Percentiles rank a stretch among this genome's conserved stretches.
Conservation (phyloP, 37 sponge, comb jelly and placozoan genomes). For the Geodia barretti region DNA sequence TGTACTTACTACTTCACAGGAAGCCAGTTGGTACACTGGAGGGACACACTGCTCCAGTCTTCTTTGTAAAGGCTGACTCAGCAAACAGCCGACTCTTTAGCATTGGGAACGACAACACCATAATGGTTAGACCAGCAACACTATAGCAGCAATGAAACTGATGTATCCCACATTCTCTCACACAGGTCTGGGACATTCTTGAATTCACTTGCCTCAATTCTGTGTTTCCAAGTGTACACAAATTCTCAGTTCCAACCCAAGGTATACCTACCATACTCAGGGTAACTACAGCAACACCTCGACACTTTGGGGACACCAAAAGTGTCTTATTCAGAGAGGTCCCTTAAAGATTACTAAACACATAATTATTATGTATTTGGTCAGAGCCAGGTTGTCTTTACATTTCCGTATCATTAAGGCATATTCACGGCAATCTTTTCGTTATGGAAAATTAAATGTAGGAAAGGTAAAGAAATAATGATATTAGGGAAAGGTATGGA, state of each 20-base stretch:
- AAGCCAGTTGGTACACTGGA: constrained; percentile 70
- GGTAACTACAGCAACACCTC: no score
- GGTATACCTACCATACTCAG: no score
- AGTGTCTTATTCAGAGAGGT: no score
- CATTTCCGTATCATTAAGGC: no score
- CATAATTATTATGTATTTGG: no score
- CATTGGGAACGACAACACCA: constrained; percentile 82
- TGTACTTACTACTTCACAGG: constrained; percentile 28
- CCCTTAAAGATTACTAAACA: no score
- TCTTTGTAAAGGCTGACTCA: constrained; percentile 60
- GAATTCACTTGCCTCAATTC: constrained; percentile 65
- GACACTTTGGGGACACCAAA: no score
- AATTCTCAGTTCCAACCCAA: constrained; percentile 43
- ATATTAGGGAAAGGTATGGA: no score
- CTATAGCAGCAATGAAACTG: not conserved
- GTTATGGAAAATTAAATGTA: no score
- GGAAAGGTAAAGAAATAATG: no score
- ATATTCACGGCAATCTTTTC: no score
- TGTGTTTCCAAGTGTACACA: constrained; percentile 65
- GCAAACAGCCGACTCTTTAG: constrained; percentile 71
- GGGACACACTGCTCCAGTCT: constrained; percentile 86
- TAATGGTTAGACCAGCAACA: constrained; percentile 61
- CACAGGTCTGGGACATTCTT: constrained; percentile 68
- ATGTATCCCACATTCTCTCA: not conserved
- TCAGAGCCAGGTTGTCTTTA: no score